These are phyloP conservation scores for Pinctada fucata DNA, from an alignment of 2,888 invertebrate genomes.

Conservation along the genomic window DNA sequence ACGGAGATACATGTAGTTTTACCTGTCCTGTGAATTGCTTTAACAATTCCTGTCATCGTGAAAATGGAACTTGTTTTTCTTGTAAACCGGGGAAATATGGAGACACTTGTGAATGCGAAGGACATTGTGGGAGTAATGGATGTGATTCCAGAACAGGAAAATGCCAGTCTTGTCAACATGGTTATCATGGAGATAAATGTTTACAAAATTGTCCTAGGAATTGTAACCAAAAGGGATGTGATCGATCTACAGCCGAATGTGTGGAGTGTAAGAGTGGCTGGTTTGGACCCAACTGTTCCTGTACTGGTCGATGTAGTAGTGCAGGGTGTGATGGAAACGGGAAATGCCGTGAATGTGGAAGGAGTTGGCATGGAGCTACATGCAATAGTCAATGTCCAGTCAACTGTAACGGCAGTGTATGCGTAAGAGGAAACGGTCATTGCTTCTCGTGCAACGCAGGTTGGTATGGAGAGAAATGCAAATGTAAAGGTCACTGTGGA, in stretches of 20 bases:
- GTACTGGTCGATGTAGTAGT: slow-evolving; percentile 44
- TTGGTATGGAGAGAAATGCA: slow-evolving; percentile 10
- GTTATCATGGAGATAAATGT: slow-evolving; percentile 30
- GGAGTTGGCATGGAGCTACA: slow-evolving; percentile 7
- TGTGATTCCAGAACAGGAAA: slow-evolving; percentile 41
- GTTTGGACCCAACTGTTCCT: slow-evolving; percentile 50
- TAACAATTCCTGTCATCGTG: slow-evolving; percentile 37
- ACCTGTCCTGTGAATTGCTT: slow-evolving; percentile 43
- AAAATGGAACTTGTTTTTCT: slow-evolving; percentile 40
- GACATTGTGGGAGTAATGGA: slow-evolving; percentile 21
- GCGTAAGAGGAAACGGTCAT: slow-evolving; percentile 5
- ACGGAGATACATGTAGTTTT: slow-evolving; percentile 32
- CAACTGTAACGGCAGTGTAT: neutral
- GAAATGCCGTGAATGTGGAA: neutral
- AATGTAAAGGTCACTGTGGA: slow-evolving; percentile 9
- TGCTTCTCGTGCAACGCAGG: slow-evolving; percentile 10
- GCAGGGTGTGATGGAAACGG: slow-evolving; percentile 43
- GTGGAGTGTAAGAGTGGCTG: slow-evolving; percentile 42
- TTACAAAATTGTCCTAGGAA: slow-evolving; percentile 41
- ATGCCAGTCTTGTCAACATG: slow-evolving; percentile 44
- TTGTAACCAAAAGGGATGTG: slow-evolving; percentile 42
- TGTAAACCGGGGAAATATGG: slow-evolving; percentile 41
- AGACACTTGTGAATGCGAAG: slow-evolving; percentile 31
- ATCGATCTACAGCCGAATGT: slow-evolving; percentile 38
- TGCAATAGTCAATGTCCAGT: slow-evolving; percentile 11